A percentile compares a stretch with the other conserved stretches of the same genome.
Evolutionary conservation across 2,888 invertebrate species (phyloP).

Genomic region (Criorhina ranunculi): DNA sequence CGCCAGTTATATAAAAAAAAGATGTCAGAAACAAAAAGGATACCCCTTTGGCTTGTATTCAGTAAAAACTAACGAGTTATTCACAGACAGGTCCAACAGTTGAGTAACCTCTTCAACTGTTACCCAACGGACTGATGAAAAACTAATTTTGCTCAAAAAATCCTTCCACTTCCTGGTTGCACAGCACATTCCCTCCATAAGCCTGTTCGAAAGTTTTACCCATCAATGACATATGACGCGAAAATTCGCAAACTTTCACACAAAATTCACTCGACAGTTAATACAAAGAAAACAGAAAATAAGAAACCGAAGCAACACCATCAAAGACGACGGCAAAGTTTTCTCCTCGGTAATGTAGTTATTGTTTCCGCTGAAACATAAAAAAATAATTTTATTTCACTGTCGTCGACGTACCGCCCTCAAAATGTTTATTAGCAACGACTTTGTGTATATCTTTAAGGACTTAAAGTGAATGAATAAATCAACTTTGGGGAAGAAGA

Average conservation of each 20-base stretch:
- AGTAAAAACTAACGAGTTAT: too few relatives aligned
- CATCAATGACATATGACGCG: constrained; percentile 63
- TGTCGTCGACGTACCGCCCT: constrained; percentile 14
- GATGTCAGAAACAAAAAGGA: too few relatives aligned
- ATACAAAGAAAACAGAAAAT: constrained; percentile 9
- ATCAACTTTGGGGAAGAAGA: constrained; percentile 36
- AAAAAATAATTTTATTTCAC: constrained; percentile 38
- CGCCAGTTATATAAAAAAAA: too few relatives aligned
- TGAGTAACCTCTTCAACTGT: too few relatives aligned
- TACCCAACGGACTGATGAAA: too few relatives aligned
- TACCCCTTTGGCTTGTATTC: too few relatives aligned
- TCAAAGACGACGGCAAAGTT: constrained; percentile 61
- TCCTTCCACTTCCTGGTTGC: neutral
- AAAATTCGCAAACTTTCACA: constrained; percentile 51
- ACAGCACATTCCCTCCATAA: neutral
- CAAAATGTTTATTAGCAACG: constrained; percentile 62
- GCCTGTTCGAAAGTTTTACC: constrained; percentile 21
- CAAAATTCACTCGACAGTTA: constrained; percentile 42
- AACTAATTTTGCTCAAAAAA: neutral
- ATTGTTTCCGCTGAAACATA: constrained; percentile 58
- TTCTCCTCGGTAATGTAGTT: constrained; percentile 44
- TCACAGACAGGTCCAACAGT: too few relatives aligned
- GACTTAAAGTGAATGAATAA: constrained; percentile 73
- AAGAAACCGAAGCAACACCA: constrained; percentile 7
- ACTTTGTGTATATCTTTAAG: constrained; percentile 66